Evolutionary conservation across 2,888 invertebrate genomes (phyloP).

Genomic region (Sacculina carcini): DNA sequence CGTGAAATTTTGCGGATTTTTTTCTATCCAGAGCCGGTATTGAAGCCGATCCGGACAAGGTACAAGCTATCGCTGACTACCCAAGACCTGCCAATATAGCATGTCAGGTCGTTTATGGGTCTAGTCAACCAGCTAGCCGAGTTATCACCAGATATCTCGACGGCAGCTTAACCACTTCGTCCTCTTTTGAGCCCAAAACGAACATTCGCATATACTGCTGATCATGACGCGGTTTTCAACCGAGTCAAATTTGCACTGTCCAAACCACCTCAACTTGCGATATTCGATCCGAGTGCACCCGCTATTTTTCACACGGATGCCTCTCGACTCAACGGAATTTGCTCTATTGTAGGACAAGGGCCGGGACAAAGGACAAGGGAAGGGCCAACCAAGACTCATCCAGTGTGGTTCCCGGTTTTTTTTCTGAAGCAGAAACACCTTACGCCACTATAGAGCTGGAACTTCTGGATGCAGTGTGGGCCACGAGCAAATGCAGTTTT

Average conservation of each 20-base stretch:
- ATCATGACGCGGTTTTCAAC: background rate
- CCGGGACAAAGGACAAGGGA: too few species aligned
- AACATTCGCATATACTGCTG: background rate
- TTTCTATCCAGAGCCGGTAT: too few species aligned
- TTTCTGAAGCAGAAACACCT: background rate
- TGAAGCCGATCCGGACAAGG: too few species aligned
- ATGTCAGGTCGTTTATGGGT: too few species aligned
- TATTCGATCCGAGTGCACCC: background rate
- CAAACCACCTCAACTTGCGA: background rate
- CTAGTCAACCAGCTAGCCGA: background rate
- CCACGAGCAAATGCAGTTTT: background rate
- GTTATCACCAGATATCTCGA: too few species aligned
- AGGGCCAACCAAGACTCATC: too few species aligned
- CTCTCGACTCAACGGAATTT: background rate
- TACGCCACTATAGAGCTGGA: background rate
- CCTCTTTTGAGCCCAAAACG: background rate
- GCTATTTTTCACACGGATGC: background rate
- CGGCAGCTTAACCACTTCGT: too few species aligned
- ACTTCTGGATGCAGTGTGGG: background rate
- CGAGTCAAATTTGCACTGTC: slow-evolving; percentile 3
- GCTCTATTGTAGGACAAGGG: background rate
- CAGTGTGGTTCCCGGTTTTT: background rate
- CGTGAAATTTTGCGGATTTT: too few species aligned
- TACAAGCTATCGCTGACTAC: too few species aligned
- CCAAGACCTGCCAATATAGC: too few species aligned